phyloP scores from a whole-genome alignment of 2,797 vertebrate genomes.

The Gallinago nigripennis region DNA sequence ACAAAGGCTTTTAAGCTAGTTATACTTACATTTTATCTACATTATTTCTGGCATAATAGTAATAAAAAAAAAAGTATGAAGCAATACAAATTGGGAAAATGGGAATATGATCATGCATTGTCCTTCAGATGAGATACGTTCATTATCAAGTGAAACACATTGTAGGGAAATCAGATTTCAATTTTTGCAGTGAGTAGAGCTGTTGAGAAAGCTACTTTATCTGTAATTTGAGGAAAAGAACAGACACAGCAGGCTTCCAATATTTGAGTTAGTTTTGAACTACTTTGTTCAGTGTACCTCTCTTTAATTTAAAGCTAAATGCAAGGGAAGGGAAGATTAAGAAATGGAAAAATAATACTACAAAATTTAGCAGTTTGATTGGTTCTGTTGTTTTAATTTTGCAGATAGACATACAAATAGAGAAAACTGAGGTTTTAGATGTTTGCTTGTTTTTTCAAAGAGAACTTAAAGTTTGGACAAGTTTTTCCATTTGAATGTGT shows the following conservation, averaged over 20 bases:
- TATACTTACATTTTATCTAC: neutral
- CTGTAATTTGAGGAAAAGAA: constrained; percentile 10
- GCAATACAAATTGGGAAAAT: neutral
- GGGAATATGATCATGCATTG: neutral
- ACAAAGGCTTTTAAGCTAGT: neutral
- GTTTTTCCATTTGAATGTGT: neutral
- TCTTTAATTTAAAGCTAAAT: constrained; percentile 18
- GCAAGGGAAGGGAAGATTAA: neutral
- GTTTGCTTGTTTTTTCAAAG: neutral
- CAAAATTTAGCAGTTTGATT: neutral
- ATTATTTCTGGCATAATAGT: neutral
- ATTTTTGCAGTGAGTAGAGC: neutral
- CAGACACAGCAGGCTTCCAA: neutral
- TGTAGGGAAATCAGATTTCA: constrained; percentile 23
- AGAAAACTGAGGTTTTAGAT: neutral
- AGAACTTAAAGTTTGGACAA: neutral
- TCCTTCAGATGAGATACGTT: neutral
- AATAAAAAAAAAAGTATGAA: neutral
- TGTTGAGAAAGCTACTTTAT: constrained; percentile 37
- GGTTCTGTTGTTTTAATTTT: neutral
- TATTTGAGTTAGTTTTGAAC: neutral
- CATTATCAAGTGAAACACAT: constrained; percentile 33
- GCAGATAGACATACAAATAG: neutral
- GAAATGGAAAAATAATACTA: neutral
- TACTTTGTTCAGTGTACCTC: neutral